phyloP scores from a whole-genome alignment of 2,888 invertebrate species.

The Drosophila melanosoma region DNA sequence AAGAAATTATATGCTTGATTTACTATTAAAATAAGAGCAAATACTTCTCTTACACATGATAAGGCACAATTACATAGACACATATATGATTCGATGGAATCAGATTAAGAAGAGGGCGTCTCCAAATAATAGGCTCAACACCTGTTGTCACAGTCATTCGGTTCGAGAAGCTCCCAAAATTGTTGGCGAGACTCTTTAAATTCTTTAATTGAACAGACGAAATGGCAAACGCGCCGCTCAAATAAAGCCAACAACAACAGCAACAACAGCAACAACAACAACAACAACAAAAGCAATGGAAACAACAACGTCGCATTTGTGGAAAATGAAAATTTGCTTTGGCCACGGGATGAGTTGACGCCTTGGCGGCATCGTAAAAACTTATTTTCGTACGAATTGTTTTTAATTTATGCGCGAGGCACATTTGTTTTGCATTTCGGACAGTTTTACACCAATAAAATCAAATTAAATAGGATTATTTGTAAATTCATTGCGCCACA shows the following conservation, averaged over 20 bases:
- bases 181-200: constrained; percentile 14
- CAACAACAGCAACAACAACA: constrained; percentile 22
- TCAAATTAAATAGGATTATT: constrained; percentile 65
- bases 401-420: constrained; percentile 76
- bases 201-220: constrained; percentile 36
- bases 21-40: not conserved
- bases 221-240: constrained; percentile 67
- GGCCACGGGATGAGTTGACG: constrained; percentile 45
- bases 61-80: not conserved
- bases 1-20: not conserved
- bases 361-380: constrained; percentile 70
- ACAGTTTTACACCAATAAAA: constrained; percentile 71
- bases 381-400: constrained; percentile 69
- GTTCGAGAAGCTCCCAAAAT: not conserved
- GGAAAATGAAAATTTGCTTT: constrained; percentile 38
- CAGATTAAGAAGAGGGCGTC: not conserved
- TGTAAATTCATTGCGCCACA: constrained; percentile 60
- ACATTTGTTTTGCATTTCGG: constrained; percentile 66
- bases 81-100: not conserved
- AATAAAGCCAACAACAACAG: constrained; percentile 50
- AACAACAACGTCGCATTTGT: constrained; percentile 15
- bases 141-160: constrained; percentile 23
- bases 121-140: not conserved
- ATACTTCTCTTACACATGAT: not conserved
- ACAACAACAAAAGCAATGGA: constrained; percentile 7